These are phyloP conservation scores for Dynastes tityus DNA, from an alignment of 2,888 invertebrate genomes.

Conservation along the genomic window DNA sequence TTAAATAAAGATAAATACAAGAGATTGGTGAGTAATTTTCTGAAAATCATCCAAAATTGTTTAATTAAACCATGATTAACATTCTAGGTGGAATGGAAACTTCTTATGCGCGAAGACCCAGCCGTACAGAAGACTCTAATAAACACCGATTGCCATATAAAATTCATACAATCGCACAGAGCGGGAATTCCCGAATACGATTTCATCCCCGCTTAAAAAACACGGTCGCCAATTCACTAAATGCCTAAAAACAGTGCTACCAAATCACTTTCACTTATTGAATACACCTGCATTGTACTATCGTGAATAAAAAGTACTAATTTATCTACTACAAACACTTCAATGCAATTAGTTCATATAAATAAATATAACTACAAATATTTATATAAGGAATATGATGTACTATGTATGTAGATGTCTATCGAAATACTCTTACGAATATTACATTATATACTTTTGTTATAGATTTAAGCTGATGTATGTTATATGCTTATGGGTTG, in stretches of 20 bases:
- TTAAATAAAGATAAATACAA: conserved; percentile 79
- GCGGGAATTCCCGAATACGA: conserved; percentile 82
- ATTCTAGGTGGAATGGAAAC: conserved; percentile 78
- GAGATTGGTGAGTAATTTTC: conserved; percentile 73
- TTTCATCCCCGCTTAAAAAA: conserved; percentile 53
- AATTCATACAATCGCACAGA: conserved; percentile 78
- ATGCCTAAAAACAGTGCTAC: neutral
- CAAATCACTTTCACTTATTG: neutral
- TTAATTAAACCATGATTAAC: neutral
- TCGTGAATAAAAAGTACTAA: too few relatives aligned
- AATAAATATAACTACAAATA: too few relatives aligned
- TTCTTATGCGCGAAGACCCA: conserved; percentile 79
- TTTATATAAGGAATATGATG: too few relatives aligned
- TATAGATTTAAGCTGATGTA: too few relatives aligned
- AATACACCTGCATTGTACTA: too few relatives aligned
- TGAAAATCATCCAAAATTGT: neutral
- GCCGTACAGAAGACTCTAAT: conserved; percentile 80
- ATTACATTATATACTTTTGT: too few relatives aligned
- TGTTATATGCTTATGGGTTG: too few relatives aligned
- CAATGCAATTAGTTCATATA: too few relatives aligned
- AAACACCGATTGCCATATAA: conserved; percentile 81
- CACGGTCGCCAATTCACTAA: neutral
- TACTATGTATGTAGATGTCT: too few relatives aligned
- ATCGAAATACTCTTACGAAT: too few relatives aligned
- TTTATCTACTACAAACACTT: too few relatives aligned